Evolutionary conservation across 2,113 vertebrate species (phyloP).

Genomic region (Zeus faber): DNA sequence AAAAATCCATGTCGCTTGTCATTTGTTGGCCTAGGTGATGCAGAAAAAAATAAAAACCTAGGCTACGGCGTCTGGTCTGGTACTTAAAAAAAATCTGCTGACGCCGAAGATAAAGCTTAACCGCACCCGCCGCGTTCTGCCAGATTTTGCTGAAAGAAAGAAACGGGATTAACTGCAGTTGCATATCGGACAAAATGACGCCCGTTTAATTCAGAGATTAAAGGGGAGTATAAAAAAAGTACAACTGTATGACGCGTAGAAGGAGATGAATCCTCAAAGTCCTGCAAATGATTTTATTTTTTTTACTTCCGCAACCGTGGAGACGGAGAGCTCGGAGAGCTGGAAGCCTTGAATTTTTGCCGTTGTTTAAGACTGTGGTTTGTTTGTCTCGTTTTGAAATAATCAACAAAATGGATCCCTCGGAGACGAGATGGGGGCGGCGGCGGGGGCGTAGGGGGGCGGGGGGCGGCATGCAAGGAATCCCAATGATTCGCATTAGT

Average conservation of each 20-base stretch:
- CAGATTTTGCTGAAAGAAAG: background rate
- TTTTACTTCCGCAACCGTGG: too few species aligned
- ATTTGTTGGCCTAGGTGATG: too few species aligned
- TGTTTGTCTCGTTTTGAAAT: background rate
- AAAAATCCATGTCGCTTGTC: too few species aligned
- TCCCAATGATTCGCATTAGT: constrained; percentile 40
- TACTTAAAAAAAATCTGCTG: constrained; percentile 38
- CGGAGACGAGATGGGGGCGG: constrained; percentile 8
- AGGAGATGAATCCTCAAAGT: background rate
- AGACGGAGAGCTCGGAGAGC: too few species aligned
- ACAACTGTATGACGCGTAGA: background rate
- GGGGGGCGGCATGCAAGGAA: background rate
- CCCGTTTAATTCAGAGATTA: background rate
- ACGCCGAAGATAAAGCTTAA: constrained; percentile 28
- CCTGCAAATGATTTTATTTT: too few species aligned
- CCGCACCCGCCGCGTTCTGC: constrained; percentile 10
- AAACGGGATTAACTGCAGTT: constrained; percentile 19
- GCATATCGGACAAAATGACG: too few species aligned
- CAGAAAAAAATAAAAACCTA: too few species aligned
- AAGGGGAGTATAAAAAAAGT: background rate
- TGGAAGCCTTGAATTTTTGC: too few species aligned
- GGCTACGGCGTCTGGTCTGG: constrained; percentile 23
- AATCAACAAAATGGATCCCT: constrained; percentile 11
- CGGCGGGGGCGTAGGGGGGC: too few species aligned
- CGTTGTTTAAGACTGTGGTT: background rate